Percentiles rank a stretch among this genome's conserved stretches.
Evolutionary conservation across 2,888 invertebrate genomes (phyloP).

Genomic region (Germaria angustata): DNA sequence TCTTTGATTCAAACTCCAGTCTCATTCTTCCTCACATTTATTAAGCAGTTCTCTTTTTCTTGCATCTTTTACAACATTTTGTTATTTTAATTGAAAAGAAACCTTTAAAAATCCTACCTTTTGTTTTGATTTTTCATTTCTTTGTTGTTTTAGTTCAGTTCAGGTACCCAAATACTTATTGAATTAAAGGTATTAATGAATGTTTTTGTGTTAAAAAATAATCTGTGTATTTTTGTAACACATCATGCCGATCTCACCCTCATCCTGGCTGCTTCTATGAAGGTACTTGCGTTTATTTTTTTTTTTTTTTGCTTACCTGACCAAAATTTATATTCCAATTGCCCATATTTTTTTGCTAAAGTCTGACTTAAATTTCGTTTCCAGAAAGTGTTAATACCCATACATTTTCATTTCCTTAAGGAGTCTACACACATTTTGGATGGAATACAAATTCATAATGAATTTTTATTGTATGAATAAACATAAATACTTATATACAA

Average conservation of each 20-base stretch:
- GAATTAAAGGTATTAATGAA: background rate
- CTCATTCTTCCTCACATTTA: conserved; percentile 4
- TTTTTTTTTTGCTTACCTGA: background rate
- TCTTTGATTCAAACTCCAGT: background rate
- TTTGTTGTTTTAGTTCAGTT: background rate
- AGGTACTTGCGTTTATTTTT: background rate
- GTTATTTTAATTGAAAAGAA: conserved; percentile 31
- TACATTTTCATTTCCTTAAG: no score
- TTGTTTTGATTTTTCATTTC: conserved; percentile 36
- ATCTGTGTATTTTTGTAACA: conserved; percentile 7
- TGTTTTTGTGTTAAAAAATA: no score
- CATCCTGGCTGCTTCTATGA: background rate
- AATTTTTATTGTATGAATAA: no score
- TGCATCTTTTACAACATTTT: background rate
- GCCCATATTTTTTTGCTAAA: background rate
- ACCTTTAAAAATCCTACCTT: conserved; percentile 39
- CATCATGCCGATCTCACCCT: background rate
- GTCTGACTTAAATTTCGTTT: background rate
- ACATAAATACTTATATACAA: no score
- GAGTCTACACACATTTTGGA: no score
- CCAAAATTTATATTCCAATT: background rate
- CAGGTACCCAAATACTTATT: conserved; percentile 29
- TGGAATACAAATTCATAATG: no score
- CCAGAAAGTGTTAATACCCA: background rate
- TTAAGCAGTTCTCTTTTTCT: conserved; percentile 1